Base-by-base conservation (phyloP, 2,113 vertebrate genomes). In the Perognathus longimembris region DNA sequence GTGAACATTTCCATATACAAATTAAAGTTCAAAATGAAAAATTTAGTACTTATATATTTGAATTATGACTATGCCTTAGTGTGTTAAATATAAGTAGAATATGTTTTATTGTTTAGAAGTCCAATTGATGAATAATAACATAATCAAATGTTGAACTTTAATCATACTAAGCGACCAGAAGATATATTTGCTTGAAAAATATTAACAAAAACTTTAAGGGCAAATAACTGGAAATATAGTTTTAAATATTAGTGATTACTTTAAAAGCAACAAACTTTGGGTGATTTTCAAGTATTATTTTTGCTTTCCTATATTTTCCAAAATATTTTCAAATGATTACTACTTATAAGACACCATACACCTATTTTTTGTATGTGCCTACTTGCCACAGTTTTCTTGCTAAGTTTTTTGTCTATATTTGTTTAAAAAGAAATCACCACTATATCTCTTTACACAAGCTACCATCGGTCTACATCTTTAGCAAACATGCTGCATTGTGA, bases 401-500 rank as follows among this genome's bases (percentile, higher is more conserved):
- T 80, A 75, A 45, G 7, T 59, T 89, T 73, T 69, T 67, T 26
- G 30, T 66, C 59, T 69, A 78, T 89, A 83, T 95, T 75, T 91
- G 54, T 76, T 86, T 78, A 80, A 81, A 67, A 78, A 82, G 74
- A 82, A 73, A 73, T 77, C 67, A 22, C 50, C 21, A 14, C 36
- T 38, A 70, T 36, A 74, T 66, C 36, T 70, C 76, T 74, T 67
- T 92, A 79, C n/a, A 66, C 5, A 40, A 80, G 50, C 89, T 40
- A 45, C 6, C 0, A 28, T 80, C 76, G 66, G 9, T 73, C 69
- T 61, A 45, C 61, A 38, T 38, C 87, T 77, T 59, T 26, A 57
- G 34, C 61, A 86, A 81, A 74, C 50, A 30, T 70, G 40, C 50
- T 71, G 26, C 54, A 50, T 77, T 96, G 92, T 57, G 42, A 94